Evolutionary conservation across 2,888 invertebrate genomes (phyloP).

Genomic region (Drosophila kuntzei): DNA sequence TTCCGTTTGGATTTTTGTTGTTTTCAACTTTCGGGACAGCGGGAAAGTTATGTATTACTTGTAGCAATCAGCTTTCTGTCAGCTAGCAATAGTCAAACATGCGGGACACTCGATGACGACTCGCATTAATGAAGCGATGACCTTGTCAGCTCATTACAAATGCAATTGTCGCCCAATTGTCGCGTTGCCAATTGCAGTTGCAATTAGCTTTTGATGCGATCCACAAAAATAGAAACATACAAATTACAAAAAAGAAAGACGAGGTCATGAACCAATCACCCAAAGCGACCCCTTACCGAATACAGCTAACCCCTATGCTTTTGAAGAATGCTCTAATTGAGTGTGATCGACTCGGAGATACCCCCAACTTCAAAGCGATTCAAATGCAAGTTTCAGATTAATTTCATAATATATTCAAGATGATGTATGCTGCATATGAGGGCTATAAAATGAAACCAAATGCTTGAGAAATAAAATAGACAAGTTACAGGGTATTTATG

Average conservation of each 20-base stretch:
- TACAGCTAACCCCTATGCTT: constrained; percentile 14
- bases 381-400: not conserved
- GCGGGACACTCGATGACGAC: constrained; percentile 13
- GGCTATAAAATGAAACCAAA: not conserved
- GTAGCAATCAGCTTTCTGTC: constrained; percentile 27
- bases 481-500: not conserved
- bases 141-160: constrained; percentile 59
- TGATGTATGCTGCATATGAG: not conserved
- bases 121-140: constrained; percentile 51
- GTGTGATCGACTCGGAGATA: constrained; percentile 10
- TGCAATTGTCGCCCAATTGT: constrained; percentile 60
- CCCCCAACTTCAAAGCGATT: not conserved
- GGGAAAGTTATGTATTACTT: constrained; percentile 45
- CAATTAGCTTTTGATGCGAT: constrained; percentile 53
- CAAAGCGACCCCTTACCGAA: not conserved
- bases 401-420: not conserved
- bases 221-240: constrained; percentile 11
- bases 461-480: not conserved
- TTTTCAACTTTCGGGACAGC: constrained; percentile 18
- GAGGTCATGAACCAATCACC: constrained; percentile 56
- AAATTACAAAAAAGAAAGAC: constrained; percentile 37
- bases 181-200: constrained; percentile 50
- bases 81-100: constrained; percentile 8
- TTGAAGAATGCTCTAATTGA: constrained; percentile 2
- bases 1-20: constrained; percentile 40